phyloP scores from a whole-genome alignment of 2,888 invertebrate species.

The Microctonus hyperodae region DNA sequence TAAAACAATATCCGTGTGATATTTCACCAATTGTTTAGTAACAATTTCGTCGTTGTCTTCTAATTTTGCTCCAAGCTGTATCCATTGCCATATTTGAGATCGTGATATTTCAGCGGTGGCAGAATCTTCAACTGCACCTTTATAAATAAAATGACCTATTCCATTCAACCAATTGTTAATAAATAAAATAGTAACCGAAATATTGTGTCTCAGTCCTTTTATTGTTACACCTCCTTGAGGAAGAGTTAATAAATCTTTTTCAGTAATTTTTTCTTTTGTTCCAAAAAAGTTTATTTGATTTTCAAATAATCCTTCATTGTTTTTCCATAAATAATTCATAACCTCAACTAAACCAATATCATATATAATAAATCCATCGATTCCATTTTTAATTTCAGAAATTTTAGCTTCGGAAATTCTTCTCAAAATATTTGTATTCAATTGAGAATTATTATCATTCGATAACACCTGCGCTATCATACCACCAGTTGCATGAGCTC shows the following conservation, averaged over 20 bases:
- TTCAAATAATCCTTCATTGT: conserved; percentile 60
- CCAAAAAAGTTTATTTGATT: conserved; percentile 67
- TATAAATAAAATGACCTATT: conserved; percentile 72
- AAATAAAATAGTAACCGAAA: conserved; percentile 72
- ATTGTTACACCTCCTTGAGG: conserved; percentile 72
- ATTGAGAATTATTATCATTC: conserved; percentile 49
- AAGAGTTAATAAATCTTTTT: conserved; percentile 66
- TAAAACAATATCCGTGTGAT: conserved; percentile 63
- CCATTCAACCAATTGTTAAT: conserved; percentile 75
- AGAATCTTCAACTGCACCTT: conserved; percentile 74
- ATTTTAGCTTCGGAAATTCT: conserved; percentile 66
- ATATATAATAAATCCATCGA: conserved; percentile 77
- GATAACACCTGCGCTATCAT: conserved; percentile 72
- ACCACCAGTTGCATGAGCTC: conserved; percentile 72
- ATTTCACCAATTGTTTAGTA: conserved; percentile 65
- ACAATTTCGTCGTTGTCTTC: conserved; percentile 66
- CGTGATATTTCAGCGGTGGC: conserved; percentile 80
- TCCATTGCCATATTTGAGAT: conserved; percentile 79
- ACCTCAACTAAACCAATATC: conserved; percentile 69
- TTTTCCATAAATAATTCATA: conserved; percentile 68
- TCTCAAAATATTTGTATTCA: conserved; percentile 61
- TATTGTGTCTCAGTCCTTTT: conserved; percentile 71
- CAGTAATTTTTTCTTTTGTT: conserved; percentile 59
- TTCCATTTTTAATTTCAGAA: conserved; percentile 68
- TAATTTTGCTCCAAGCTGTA: conserved; percentile 67